Evolutionary conservation across 1,140 invertebrate species (phyloP), one percentile per base, ranked within the genome.

Genomic region (Asbolus verrucosus): DNA sequence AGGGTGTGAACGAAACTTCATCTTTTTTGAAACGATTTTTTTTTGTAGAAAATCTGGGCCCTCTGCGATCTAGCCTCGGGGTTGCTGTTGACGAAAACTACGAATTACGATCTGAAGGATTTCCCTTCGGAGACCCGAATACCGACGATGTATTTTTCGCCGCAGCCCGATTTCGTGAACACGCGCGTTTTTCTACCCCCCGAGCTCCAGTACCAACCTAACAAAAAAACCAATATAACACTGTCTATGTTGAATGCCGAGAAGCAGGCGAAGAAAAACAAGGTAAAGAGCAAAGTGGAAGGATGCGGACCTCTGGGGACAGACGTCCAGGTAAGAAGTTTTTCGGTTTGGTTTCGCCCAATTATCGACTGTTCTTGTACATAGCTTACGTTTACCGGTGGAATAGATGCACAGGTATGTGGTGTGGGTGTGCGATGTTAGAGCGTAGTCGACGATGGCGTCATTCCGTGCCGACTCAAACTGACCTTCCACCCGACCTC

Each of bases 1-100:
- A n/a, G n/a, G n/a, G n/a, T 8, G 6, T 6, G 30, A 43, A 63
- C 15, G 19, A 18, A 2, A 18, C 13, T 62, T 19, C 6, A 33
- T n/a, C 27, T 3, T 62, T 62, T 30, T 30, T 30, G 4, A 39
- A 30, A 6, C 16, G 19, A 43, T 65, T 71, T 65, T 69, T 18
- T 31, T 65, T 82, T 85, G 3, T 81, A 97, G 94, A 98, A 96
- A 93, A 84, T 99, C 76, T 98, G 95, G 91, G 92, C 95, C 36
- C 90, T 97, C 50, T 98, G 96, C 85, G 97, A 98, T 86, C 85
- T 98, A 62, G 93, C 95, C 3, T 90, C 96, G 84, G 92, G 93
- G 67, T 85, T 98, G 67, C 90, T 98, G 74, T 87, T 94, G 81
- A 87, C 91, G 11, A 94, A 94, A 76, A 91, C 94, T n/a, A 89